Evolutionary conservation across 1,140 invertebrate species (phyloP), one percentile per base, ranked within the genome.

Genomic region (Parasteatoda tepidariorum): DNA sequence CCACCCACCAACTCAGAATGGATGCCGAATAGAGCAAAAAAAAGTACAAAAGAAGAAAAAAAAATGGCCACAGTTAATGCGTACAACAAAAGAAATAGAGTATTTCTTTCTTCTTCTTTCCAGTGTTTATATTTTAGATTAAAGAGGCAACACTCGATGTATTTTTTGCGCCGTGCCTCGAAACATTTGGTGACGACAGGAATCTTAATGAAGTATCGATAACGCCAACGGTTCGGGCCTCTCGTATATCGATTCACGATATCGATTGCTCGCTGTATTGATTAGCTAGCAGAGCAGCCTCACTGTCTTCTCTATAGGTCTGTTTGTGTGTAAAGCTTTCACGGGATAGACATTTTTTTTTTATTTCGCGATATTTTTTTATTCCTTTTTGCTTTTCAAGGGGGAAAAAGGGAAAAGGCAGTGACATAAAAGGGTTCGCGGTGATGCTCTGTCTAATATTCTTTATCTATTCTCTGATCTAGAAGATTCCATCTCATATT

Each of bases 131-230:
- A 71, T 82, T 82, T 82, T 82, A 82, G 78, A 82, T 82, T 82
- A 82, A 82, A 82, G 78, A 70, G 78, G 24, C 75, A 66, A 38
- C 48, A 30, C n/a, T 34, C 41, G 75, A 26, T 38, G 38, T 67
- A 38, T 38, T 82, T 82, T 79, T 79, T 79, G 64, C 22, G 18
- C 41, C 22, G 28, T 30, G 34, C 31, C 34, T 54, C 55, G 38
- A 48, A 82, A 71, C 78, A 82, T 82, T 82, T 82, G 78, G 67
- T 54, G 66, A 41, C 78, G 78, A 82, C 78, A 82, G 67, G 78
- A 82, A 82, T 82, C 78, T 82, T 82, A 82, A 82, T 82, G 78
- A 82, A 82, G 78, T 82, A 82, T 82, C 78, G 78, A 82, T 82
- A 82, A 82, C 78, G 67, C 78, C 78, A 82, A 82, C 78, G 38